Evolutionary conservation across 2,888 invertebrate species (phyloP), one percentile per base, ranked within the genome.

Genomic region (Empis stercorea): DNA sequence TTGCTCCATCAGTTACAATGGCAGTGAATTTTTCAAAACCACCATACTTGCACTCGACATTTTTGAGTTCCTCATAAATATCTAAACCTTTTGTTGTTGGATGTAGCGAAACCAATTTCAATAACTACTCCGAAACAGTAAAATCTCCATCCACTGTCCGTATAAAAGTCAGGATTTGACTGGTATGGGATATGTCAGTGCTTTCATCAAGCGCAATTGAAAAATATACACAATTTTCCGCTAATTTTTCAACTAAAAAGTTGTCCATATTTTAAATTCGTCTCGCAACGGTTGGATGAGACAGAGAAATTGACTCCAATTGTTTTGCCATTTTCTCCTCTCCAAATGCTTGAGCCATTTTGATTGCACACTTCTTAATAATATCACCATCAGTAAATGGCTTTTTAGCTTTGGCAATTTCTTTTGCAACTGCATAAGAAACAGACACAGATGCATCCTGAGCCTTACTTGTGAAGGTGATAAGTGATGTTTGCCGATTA

Each of bases 1-100:
- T 45, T 16, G 49, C 48, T 15, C 51, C 51, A 41, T 51, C 49
- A 40, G 47, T 51, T 17, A 53, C 51, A 51, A 53, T 48, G 36
- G 45, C 46, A 27, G 43, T 30, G 15, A n/a, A 30, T 43, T 43
- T 43, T 15, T 43, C n/a, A 43, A 43, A 43, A 43, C 27, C 27
- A 43, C 7, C 27, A n/a, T 27, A 13, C 27, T n/a, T 30, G 27
- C 27, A 27, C 14, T 2, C 30, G n/a, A 15, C 32, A 43, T 27
- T 43, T 43, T 43, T 43, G 30, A 43, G 32, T 43, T 30, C 43
- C 15, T 43, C 27, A 14, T 14, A 16, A 14, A 16, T 38, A 38
- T 16, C 38, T 11, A 10, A 3, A 14, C 38, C 38, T 50, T 44
- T 32, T 32, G 32, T 32, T 10, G 10, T 32, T 13, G 13, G 4